Conservation (phyloP, 2,113 vertebrate species). For the Gnathonemus longibarbis region DNA sequence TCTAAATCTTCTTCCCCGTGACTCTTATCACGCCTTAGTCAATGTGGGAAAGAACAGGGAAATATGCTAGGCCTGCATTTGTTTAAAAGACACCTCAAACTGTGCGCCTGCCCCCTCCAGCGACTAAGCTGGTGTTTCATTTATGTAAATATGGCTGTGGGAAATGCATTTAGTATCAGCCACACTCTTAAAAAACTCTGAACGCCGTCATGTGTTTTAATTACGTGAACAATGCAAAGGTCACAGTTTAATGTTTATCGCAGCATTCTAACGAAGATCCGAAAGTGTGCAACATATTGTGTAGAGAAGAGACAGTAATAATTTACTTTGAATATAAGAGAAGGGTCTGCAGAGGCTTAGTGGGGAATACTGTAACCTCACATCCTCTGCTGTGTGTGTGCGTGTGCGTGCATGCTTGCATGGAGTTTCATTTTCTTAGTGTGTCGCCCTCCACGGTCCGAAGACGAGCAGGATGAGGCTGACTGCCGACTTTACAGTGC, state of each 20-base stretch:
- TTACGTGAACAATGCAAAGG: not conserved
- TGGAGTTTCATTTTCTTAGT: not conserved
- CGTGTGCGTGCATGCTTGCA: not conserved
- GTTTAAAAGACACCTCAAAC: not conserved
- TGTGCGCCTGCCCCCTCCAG: not conserved
- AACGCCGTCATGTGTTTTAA: not conserved
- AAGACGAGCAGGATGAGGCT: not conserved
- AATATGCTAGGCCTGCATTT: not conserved
- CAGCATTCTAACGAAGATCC: not conserved
- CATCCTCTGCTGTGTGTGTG: not conserved
- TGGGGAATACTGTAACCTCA: not conserved
- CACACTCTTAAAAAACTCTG: not conserved
- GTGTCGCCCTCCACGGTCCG: not conserved
- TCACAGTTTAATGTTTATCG: not conserved
- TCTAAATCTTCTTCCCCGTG: not conserved
- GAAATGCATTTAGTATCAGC: not conserved
- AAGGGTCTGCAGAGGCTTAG: not conserved
- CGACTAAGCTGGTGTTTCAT: slow-evolving; percentile 12
- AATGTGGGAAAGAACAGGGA: not conserved
- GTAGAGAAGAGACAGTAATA: not conserved
- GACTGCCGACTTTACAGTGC: not conserved
- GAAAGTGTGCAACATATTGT: not conserved
- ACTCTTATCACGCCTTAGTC: not conserved
- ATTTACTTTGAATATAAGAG: not conserved
- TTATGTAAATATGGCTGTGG: slow-evolving; percentile 16